Evolutionary conservation across 2,113 vertebrate genomes (phyloP).

Genomic region (Meriones unguiculatus): DNA sequence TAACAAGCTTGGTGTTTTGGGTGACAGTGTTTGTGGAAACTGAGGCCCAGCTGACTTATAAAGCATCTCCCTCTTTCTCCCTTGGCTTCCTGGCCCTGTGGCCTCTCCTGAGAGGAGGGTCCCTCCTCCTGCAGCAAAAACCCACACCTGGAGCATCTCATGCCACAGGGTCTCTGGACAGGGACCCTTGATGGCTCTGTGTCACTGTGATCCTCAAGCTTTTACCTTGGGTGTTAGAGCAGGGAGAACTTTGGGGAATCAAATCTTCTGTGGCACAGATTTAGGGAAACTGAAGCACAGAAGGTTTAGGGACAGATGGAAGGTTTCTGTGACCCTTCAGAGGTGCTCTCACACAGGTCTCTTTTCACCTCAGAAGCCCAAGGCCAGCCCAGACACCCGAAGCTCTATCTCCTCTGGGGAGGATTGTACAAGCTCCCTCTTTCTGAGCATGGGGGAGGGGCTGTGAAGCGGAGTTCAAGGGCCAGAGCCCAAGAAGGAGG

Average conservation of each 20-base stretch:
- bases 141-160: not conserved
- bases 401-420: not conserved
- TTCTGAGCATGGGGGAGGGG: not conserved
- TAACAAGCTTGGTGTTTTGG: not conserved
- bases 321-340: not conserved
- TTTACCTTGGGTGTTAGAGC: not conserved
- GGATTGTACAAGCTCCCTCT: not conserved
- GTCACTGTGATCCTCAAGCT: too few relatives aligned
- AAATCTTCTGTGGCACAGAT: not conserved
- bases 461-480: not conserved
- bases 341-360: not conserved
- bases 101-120: not conserved
- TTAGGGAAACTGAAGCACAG: slow-evolving; percentile 23
- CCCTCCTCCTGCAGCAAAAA: not conserved
- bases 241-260: not conserved
- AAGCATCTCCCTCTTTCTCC: not conserved
- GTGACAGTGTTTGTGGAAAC: not conserved
- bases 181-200: rapidly evolving
- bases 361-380: not conserved
- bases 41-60: not conserved
- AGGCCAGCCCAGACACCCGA: not conserved
- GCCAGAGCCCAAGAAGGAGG: not conserved
- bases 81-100: not conserved
- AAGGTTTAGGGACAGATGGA: not conserved
- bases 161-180: not conserved